Conservation (phyloP, 2,797 vertebrate genomes). For the Lepus townsendii region DNA sequence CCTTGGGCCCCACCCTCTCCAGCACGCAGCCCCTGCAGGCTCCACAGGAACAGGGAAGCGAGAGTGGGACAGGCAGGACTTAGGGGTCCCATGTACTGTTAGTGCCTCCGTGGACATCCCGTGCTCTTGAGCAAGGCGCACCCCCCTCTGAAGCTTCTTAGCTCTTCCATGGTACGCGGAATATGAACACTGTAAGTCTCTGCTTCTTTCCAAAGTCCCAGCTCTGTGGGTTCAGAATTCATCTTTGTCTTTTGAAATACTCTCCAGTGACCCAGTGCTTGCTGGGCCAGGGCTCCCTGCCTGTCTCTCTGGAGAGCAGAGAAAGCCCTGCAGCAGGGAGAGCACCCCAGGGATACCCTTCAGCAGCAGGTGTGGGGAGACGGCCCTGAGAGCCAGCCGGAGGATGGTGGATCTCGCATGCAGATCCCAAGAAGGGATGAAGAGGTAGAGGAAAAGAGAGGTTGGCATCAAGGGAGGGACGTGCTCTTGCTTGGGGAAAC, state of each 20-base stretch:
- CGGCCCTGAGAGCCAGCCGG: not conserved
- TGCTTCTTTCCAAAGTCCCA: not conserved
- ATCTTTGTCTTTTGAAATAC: not conserved
- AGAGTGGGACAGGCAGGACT: not conserved
- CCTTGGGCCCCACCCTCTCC: not conserved
- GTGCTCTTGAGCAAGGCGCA: no score
- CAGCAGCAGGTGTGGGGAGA: not conserved
- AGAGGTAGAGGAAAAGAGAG: not conserved
- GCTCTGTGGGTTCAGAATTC: not conserved
- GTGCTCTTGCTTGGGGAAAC: not conserved
- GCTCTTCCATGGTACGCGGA: not conserved
- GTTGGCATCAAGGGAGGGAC: no score
- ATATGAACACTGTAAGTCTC: not conserved
- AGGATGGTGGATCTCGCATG: not conserved
- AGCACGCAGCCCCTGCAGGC: no score
- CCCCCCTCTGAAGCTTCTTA: not conserved
- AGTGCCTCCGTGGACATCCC: rapidly evolving
- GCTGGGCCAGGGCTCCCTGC: not conserved
- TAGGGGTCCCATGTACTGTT: not conserved
- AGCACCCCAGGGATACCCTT: not conserved
- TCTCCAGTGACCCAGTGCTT: not conserved
- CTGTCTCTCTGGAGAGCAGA: not conserved
- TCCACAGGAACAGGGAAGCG: not conserved
- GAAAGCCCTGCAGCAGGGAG: not conserved
- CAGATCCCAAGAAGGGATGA: not conserved